Evolutionary conservation across 2,888 invertebrate genomes (phyloP).

Genomic region (Sinodicranocentrus sp.): DNA sequence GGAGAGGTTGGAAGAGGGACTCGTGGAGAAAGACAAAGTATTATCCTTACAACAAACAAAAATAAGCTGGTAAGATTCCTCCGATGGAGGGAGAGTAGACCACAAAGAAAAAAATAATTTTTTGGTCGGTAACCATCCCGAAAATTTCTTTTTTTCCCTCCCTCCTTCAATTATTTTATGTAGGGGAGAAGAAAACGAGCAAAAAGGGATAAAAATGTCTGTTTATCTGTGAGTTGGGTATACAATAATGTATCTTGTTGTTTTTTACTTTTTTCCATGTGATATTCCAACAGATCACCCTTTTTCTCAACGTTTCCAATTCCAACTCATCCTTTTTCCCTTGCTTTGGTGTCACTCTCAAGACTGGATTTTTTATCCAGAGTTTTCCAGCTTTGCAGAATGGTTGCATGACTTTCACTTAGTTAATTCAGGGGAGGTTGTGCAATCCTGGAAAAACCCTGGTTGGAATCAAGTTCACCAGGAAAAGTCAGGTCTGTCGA

Average conservation of each 20-base stretch:
- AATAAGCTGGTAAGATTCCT: too few species aligned
- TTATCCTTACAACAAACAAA: too few species aligned
- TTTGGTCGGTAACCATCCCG: conserved; percentile 35
- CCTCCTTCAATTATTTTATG: conserved; percentile 70
- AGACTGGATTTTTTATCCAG: too few species aligned
- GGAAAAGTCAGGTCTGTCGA: background rate
- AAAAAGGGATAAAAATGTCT: conserved; percentile 52
- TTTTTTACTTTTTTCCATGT: background rate
- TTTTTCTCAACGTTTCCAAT: background rate
- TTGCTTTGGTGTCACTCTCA: conserved; percentile 51
- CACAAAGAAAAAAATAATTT: too few species aligned
- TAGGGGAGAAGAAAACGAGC: conserved; percentile 35
- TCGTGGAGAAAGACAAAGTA: too few species aligned
- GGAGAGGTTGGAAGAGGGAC: too few species aligned
- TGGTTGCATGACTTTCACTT: conserved; percentile 66
- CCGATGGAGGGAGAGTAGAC: too few species aligned
- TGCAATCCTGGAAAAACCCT: conserved; percentile 21
- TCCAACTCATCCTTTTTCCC: conserved; percentile 31
- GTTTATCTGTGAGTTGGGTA: too few species aligned
- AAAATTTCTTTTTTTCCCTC: conserved; percentile 28
- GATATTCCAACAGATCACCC: background rate
- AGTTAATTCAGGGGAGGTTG: conserved; percentile 28
- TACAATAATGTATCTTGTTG: too few species aligned
- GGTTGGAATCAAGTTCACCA: background rate
- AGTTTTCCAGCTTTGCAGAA: too few species aligned